Evolutionary conservation across 2,888 invertebrate species (phyloP), one percentile per base, ranked within the genome.

Genomic region (Dicycla oo): DNA sequence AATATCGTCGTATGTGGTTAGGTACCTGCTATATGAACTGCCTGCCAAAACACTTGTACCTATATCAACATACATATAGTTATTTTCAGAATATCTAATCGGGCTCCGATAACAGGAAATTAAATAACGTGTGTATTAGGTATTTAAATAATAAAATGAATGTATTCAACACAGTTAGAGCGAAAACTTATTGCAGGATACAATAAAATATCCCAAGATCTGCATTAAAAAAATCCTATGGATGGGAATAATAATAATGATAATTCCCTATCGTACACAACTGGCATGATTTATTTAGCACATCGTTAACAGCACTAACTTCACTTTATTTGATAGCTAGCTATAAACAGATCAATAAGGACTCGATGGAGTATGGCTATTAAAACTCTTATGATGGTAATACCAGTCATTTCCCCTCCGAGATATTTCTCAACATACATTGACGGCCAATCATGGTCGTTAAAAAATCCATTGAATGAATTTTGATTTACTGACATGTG

Each of bases 291-390:
- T 79, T 73, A 72, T 75, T 75, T 58, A 80, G 26, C 57, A 62
- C 69, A 49, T 64, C 60, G 47, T 61, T 51, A 69, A 69, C 18
- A 64, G 23, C 67, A 63, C 69, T 81, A 75, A 78, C 60, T 65
- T 56, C 75, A 74, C 63, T 83, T 74, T 66, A 78, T 80, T 70
- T 78, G 73, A 78, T 82, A 57, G 57, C 75, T 81, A 66, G 79
- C 75, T 86, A 87, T 88, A 87, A 87, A 88, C 78, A 81, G 83
- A 83, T 84, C 88, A 89, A 88, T 90, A 73, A 87, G 82, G 75
- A 77, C 73, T 74, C 75, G 54, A 81, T 81, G 69, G 49, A 69
- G 56, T 66, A 54, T 57, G 68, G 74, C 78, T 81, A 80, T 84
- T 83, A 81, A 75, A 77, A 76, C 58, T 45, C 60, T 78, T 73